Conservation (phyloP, 2,113 vertebrate genomes). For the Microcebus ravelobensis region DNA sequence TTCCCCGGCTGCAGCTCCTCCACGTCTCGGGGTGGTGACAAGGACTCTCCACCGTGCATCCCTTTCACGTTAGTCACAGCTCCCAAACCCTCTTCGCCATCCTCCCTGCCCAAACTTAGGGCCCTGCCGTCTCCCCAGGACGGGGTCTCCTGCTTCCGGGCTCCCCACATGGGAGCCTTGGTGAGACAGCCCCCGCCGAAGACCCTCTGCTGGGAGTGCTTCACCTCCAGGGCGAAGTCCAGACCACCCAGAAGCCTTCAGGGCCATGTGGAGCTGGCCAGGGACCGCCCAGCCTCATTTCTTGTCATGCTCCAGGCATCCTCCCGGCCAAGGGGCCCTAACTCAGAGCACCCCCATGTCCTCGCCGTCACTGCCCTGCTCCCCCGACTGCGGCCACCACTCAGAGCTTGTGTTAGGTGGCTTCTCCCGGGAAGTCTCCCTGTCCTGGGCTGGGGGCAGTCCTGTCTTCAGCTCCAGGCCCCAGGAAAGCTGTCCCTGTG, state of each 20-base stretch:
- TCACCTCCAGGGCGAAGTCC: neutral
- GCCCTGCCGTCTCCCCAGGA: neutral
- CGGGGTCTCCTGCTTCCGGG: neutral
- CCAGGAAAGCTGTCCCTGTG: neutral
- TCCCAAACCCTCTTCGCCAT: neutral
- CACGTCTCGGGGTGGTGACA: accelerated
- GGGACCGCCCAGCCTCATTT: neutral
- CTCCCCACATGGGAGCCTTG: too few relatives aligned
- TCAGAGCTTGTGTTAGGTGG: neutral
- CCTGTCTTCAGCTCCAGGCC: neutral
- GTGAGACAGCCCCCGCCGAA: neutral
- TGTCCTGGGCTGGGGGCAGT: accelerated
- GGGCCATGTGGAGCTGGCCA: neutral
- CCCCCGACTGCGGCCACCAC: too few relatives aligned
- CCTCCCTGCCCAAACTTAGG: neutral
- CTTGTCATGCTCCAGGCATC: neutral
- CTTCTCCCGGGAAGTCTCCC: neutral
- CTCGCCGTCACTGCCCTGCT: accelerated
- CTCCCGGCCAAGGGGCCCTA: neutral
- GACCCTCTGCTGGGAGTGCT: neutral
- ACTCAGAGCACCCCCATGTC: accelerated
- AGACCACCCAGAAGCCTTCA: accelerated
- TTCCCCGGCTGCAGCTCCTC: neutral
- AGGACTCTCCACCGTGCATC: too few relatives aligned
- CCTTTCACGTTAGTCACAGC: neutral